Percentiles rank a stretch among this genome's conserved stretches.
These are phyloP conservation scores for Brachylomia viminalis DNA, from an alignment of 2,888 invertebrate genomes.

Conservation along the genomic window DNA sequence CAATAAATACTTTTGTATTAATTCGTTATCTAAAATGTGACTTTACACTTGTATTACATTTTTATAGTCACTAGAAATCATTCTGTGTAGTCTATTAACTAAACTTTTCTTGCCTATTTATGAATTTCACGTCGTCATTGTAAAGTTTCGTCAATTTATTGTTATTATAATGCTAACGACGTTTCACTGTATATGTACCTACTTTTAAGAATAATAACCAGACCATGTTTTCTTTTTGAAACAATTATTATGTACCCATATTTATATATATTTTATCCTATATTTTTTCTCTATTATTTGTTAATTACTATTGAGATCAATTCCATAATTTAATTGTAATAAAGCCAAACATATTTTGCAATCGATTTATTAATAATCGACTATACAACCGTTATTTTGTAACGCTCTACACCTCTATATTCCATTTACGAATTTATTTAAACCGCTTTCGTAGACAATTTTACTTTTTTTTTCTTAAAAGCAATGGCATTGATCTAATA, in stretches of 20 bases:
- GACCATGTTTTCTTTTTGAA: background rate
- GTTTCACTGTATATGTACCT: slow-evolving; percentile 24
- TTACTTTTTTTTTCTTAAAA: slow-evolving; percentile 33
- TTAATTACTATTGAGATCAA: slow-evolving; percentile 35
- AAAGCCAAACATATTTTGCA: background rate
- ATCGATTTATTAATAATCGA: slow-evolving; percentile 6
- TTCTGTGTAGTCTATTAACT: background rate
- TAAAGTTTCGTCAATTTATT: slow-evolving; percentile 41
- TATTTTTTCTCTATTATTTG: slow-evolving; percentile 31
- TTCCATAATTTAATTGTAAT: slow-evolving; percentile 12
- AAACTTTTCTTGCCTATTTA: slow-evolving; percentile 38
- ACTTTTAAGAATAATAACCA: slow-evolving; percentile 25
- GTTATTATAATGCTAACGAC: slow-evolving; percentile 27
- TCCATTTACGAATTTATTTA: slow-evolving; percentile 38
- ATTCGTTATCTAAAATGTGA: slow-evolving; percentile 26
- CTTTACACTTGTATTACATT: slow-evolving; percentile 14
- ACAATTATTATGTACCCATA: background rate
- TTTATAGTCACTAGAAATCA: slow-evolving; percentile 17
- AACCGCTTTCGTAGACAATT: slow-evolving; percentile 21
- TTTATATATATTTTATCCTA: slow-evolving; percentile 7
- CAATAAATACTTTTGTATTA: slow-evolving; percentile 38
- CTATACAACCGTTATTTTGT: slow-evolving; percentile 13
- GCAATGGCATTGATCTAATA: slow-evolving; percentile 46
- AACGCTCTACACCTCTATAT: background rate
- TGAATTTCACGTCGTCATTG: slow-evolving; percentile 24